Evolutionary conservation across 2,888 invertebrate genomes (phyloP), one percentile per base, ranked within the genome.

Genomic region (Zootermopsis nevadensis): DNA sequence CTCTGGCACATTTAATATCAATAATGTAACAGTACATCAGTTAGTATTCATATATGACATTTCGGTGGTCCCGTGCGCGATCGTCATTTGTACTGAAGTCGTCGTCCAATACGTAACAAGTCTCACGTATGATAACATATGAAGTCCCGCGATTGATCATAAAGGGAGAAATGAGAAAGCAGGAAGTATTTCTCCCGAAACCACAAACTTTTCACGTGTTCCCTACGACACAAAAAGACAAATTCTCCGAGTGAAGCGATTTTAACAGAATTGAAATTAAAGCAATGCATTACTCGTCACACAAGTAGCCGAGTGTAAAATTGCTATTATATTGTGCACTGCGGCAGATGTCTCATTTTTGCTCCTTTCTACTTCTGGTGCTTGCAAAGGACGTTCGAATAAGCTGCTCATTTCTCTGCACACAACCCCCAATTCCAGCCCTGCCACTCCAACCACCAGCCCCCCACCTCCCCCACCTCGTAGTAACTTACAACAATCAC

Each of bases 401-500:
- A 74, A 74, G 74, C 74, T n/a, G 38, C 35, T 35, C 74, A n/a
- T 74, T 74, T n/a, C 38, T 74, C 74, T 38, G 22, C 42, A 33
- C 8, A n/a, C 27, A 31, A 4, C 27, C 69, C 31, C 31, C 69
- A 6, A 10, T 7, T 31, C 30, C 15, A 69, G 10, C 7, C 69
- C 31, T 31, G 15, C 69, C 27, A 31, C 31, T 69, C 74, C 27
- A 30, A 24, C 31, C 69, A 1, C 6, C 69, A 12, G 12, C 33
- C 22, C 0, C 31, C 33, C 33, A 10, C 33, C 19, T 6, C 1
- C 27, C 27, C 15, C 31, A 15, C 10, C n/a, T 67, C 33, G 31
- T 33, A 33, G 15, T 74, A 74, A 74, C 74, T 74, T 74, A 74
- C 24, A n/a, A 38, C n/a, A 74, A 74, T 74, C 74, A 35, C 33